Conservation (phyloP, 2,888 invertebrate species). For the Eupithecia pulchellata region DNA sequence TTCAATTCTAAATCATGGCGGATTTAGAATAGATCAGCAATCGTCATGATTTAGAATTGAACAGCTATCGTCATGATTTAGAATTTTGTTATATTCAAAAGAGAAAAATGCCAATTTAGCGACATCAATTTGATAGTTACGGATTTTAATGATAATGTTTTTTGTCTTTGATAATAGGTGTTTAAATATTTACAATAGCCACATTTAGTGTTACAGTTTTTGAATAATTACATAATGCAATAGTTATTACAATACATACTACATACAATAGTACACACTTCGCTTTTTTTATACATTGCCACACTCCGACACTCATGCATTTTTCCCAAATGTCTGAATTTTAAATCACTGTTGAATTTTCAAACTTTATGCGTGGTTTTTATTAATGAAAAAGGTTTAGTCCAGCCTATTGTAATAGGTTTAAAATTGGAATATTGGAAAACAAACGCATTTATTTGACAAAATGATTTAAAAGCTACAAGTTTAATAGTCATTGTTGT, state of each 20-base stretch:
- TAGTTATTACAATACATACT: slow-evolving; percentile 40
- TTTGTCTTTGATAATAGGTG: slow-evolving; percentile 44
- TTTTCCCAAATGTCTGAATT: slow-evolving; percentile 16
- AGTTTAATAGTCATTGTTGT: slow-evolving; percentile 41
- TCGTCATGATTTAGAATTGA: no score
- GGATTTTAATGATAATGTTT: slow-evolving; percentile 37
- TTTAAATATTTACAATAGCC: slow-evolving; percentile 44
- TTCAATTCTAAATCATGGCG: no score
- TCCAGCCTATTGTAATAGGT: slow-evolving; percentile 28
- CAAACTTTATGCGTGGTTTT: slow-evolving; percentile 34
- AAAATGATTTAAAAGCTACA: slow-evolving; percentile 32
- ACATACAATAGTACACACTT: slow-evolving; percentile 29
- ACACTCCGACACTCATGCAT: slow-evolving; percentile 17
- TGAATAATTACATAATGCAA: slow-evolving; percentile 44
- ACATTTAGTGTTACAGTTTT: slow-evolving; percentile 44
- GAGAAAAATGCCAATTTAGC: slow-evolving; percentile 40
- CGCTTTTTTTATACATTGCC: slow-evolving; percentile 42
- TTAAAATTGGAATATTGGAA: slow-evolving; percentile 21
- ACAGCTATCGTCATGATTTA: no score
- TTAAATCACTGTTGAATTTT: slow-evolving; percentile 33
- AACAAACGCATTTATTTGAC: slow-evolving; percentile 25
- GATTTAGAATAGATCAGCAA: no score
- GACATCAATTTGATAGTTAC: slow-evolving; percentile 42
- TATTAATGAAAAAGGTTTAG: slow-evolving; percentile 20
- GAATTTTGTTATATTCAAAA: no score